Evolutionary conservation across 2,888 invertebrate genomes (phyloP), one percentile per base, ranked within the genome.

Genomic region (Cryptocephalus moraei): DNA sequence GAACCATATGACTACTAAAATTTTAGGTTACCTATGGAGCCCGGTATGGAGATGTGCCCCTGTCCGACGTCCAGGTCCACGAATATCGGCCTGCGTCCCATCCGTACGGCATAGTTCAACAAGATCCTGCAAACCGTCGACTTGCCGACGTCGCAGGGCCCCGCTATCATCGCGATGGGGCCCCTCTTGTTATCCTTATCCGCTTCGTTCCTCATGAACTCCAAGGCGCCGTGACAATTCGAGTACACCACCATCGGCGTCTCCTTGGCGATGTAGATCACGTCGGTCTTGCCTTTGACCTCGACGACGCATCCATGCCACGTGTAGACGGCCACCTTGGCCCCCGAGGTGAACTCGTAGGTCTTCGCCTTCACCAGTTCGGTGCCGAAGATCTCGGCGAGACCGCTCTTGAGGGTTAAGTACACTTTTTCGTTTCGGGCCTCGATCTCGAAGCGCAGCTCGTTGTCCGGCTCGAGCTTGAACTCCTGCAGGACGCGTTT

Each of bases 61-160:
- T 97, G 96, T 0, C 95, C 97, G 0, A 95, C 89, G 74, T 99
- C 97, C 33, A 97, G 72, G 64, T 99, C 97, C 0, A 95, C 93
- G 69, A 83, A 91, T 47, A 97, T 84, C 0, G 97, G 97, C 14
- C 89, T 74, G 41, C 91, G 73, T 0, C 86, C 89, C 75, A 91
- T 82, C 52, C 97, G 75, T 0, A 95, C 95, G 0, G 92, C 95
- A 69, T 97, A 99, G 72, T 99, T 99, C 1, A 96, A 73, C 8
- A 99, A 74, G 53, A 99, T 79, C 51, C 86, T 77, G 47, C 62
- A 62, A 1, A 99, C 69, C 0, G 97, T 96, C 0, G 91, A 91
- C 71, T 99, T 99, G 12, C 99, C 99, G 1, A 97, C 97, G 69
- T 97, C 97, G 36, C 81, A 82, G 0, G 97, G 97, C 0, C 99